Conservation (phyloP, 64 coral and sea anemone genomes). For the Trachythela sp. region DNA sequence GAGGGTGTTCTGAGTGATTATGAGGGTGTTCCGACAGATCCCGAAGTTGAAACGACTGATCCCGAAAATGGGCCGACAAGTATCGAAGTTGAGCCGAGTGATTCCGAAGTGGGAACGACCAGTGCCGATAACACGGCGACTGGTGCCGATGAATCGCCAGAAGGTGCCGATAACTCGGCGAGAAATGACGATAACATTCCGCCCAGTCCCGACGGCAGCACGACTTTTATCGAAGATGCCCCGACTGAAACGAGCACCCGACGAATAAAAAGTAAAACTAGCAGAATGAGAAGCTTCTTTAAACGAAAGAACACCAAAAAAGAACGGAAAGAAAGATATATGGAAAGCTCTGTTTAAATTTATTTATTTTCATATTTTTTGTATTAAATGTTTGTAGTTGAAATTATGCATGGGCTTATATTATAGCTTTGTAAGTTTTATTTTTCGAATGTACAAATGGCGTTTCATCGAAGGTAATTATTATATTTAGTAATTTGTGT, state of each 20-base stretch:
- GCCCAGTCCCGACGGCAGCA: neutral
- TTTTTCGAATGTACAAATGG: too few species aligned
- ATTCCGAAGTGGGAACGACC: neutral
- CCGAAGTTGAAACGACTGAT: neutral
- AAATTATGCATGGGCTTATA: too few species aligned
- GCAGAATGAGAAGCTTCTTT: neutral
- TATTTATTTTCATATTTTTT: too few species aligned
- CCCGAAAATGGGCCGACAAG: neutral
- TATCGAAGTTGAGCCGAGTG: neutral
- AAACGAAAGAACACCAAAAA: neutral
- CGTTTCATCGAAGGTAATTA: too few species aligned
- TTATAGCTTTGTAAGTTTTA: too few species aligned
- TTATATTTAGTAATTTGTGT: too few species aligned
- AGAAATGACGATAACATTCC: neutral
- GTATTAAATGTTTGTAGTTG: too few species aligned
- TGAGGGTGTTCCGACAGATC: neutral
- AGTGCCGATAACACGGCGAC: neutral
- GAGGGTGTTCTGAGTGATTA: neutral
- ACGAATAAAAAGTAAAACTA: neutral
- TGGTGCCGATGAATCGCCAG: neutral
- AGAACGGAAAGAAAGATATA: neutral
- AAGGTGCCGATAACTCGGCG: neutral
- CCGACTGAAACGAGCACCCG: neutral
- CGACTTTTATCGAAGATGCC: neutral
- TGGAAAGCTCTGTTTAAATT: neutral